These are phyloP conservation scores for Panagrolaimus sp. DNA, from an alignment of 1,140 invertebrate genomes.

Conservation along the genomic window DNA sequence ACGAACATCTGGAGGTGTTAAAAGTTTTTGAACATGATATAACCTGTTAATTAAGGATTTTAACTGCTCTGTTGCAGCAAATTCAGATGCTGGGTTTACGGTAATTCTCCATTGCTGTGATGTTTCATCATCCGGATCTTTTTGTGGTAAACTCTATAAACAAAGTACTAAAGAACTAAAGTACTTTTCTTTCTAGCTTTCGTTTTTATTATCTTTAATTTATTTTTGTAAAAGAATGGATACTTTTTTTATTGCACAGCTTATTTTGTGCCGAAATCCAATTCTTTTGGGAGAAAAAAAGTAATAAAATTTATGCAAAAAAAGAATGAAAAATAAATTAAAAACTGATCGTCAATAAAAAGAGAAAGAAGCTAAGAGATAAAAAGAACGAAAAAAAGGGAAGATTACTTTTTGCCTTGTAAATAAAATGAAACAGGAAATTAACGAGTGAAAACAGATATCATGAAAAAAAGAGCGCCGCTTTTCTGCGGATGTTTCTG, in stretches of 20 bases:
- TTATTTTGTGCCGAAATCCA: constrained; percentile 6
- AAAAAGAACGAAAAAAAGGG: neutral
- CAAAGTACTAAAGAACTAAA: neutral
- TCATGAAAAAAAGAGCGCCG: too few relatives aligned
- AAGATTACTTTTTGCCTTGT: too few relatives aligned
- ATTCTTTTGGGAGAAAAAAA: neutral
- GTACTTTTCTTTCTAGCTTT: neutral
- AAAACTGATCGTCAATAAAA: neutral
- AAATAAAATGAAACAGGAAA: too few relatives aligned
- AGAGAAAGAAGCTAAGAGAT: neutral
- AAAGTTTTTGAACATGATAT: constrained; percentile 45
- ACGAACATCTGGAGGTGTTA: constrained; percentile 39
- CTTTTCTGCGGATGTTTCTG: too few relatives aligned
- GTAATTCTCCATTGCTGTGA: constrained; percentile 49
- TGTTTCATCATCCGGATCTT: constrained; percentile 49
- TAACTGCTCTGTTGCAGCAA: constrained; percentile 25
- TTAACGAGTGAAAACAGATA: too few relatives aligned
- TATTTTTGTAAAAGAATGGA: constrained; percentile 9
- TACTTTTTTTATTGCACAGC: neutral
- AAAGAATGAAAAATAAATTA: neutral
- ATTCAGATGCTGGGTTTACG: constrained; percentile 42
- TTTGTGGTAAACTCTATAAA: constrained; percentile 49
- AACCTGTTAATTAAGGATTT: constrained; percentile 38
- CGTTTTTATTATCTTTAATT: constrained; percentile 7
- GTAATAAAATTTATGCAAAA: constrained; percentile 8